phyloP scores from a whole-genome alignment of 2,113 vertebrate genomes.

The Irena cyanogastra region DNA sequence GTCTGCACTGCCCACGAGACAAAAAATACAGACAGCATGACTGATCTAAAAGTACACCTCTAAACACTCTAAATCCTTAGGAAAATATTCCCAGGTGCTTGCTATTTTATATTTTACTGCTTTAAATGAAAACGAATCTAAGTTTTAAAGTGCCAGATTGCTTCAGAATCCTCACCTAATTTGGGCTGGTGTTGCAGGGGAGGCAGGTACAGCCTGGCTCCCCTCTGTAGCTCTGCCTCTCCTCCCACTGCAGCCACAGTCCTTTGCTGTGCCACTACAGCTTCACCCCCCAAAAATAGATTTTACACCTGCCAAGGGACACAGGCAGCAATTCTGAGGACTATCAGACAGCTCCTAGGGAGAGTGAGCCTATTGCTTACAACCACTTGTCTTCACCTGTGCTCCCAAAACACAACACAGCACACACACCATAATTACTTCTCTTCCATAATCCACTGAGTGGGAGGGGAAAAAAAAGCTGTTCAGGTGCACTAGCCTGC shows the following conservation, averaged over 20 bases:
- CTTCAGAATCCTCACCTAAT: not conserved
- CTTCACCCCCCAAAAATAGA: not conserved
- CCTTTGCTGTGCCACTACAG: not conserved
- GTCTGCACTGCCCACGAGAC: not conserved
- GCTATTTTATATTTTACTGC: not conserved
- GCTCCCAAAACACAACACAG: not conserved
- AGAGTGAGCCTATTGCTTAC: not conserved
- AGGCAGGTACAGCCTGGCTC: not conserved
- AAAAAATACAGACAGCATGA: not conserved
- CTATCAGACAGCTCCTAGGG: not conserved
- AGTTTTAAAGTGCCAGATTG: not conserved
- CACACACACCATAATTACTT: not conserved
- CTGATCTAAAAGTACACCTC: not conserved
- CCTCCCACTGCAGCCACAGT: not conserved
- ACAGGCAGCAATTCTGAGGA: not conserved
- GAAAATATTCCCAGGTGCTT: not conserved
- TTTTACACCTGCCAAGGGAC: not conserved
- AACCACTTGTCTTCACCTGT: not conserved
- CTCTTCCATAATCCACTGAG: not conserved
- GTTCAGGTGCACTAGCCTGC: not conserved
- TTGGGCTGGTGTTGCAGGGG: not conserved
- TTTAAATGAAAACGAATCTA: not conserved
- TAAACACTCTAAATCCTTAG: not conserved
- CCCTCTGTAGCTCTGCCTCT: not conserved
- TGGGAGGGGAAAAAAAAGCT: accelerated